Evolutionary conservation across 2,888 invertebrate species (phyloP), one percentile per base, ranked within the genome.

Genomic region (Campoplex nolae): DNA sequence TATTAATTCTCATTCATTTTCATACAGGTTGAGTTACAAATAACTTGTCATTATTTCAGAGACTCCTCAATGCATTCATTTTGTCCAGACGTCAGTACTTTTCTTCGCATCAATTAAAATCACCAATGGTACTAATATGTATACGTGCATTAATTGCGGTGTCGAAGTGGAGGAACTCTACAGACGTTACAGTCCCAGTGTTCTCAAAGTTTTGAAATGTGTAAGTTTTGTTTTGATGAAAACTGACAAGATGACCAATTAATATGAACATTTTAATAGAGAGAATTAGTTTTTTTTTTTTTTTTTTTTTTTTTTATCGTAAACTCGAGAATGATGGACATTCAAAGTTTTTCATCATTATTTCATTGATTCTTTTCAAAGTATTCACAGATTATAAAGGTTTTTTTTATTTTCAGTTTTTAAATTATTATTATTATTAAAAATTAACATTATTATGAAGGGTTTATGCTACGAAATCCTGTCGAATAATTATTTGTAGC

Each of bases 121-220:
- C 6, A 18, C 18, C 16, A 3, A 7, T 38, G n/a, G 56, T 23
- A 35, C 35, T 18, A 88, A 85, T 79, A 94, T 94, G 94, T 93
- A 94, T 83, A 92, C 92, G 7, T 97, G 97, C 92, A 96, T 97
- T 13, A 97, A 97, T 91, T 97, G 97, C 93, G 97, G 97, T 0
- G 94, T 95, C 88, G 93, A 95, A 70, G 95, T 96, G 0, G 95
- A 95, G 28, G 96, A 96, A 88, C 95, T 97, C 0, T 97, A 95
- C 91, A 96, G 96, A 89, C 96, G 96, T 86, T 97, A 97, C 89
- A 97, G 97, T 88, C 96, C 96, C 9, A 96, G 96, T 8, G 96
- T 97, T 65, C 94, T 97, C 32, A 97, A 97, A 94, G 95, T 97
- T 71, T 96, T 96, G 2, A 96, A 97, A 95, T 97, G 97, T 95